Percentiles rank a stretch among this genome's conserved stretches.
Conservation (phyloP, 2,113 vertebrate species). For the Prochilodus magdalenae region DNA sequence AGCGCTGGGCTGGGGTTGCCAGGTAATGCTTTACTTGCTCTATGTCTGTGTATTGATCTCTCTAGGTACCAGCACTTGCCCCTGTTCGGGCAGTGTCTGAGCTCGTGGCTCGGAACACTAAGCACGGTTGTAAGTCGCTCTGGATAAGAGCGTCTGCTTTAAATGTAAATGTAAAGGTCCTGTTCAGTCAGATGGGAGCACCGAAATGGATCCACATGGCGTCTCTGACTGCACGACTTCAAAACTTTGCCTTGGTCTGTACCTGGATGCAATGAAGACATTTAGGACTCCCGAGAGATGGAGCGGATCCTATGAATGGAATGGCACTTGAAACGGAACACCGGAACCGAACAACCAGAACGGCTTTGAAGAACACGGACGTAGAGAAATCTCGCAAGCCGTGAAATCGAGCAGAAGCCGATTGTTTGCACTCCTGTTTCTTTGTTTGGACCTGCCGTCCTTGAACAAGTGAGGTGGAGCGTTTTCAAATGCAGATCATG, state of each 20-base stretch:
- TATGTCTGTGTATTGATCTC: too few species aligned
- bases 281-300: not conserved
- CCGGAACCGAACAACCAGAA: not conserved
- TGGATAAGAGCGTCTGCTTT: too few species aligned
- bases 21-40: too few species aligned
- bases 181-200: too few species aligned
- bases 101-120: too few species aligned
- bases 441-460: slow-evolving; percentile 19
- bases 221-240: not conserved
- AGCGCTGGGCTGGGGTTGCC: too few species aligned
- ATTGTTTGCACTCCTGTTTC: slow-evolving; percentile 3
- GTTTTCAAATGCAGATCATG: slow-evolving; percentile 37
- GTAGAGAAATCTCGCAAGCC: not conserved
- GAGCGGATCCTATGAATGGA: too few species aligned
- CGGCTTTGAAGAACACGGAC: not conserved
- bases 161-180: too few species aligned
- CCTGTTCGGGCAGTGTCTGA: too few species aligned
- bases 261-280: not conserved
- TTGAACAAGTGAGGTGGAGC: slow-evolving; percentile 3
- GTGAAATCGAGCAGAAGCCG: not conserved
- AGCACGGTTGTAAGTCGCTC: too few species aligned
- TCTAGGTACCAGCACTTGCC: too few species aligned
- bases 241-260: not conserved
- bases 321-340: not conserved
- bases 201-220: too few species aligned